Base-by-base conservation (phyloP, 2,797 vertebrate genomes). In the Phrynocephalus guinanensis region DNA sequence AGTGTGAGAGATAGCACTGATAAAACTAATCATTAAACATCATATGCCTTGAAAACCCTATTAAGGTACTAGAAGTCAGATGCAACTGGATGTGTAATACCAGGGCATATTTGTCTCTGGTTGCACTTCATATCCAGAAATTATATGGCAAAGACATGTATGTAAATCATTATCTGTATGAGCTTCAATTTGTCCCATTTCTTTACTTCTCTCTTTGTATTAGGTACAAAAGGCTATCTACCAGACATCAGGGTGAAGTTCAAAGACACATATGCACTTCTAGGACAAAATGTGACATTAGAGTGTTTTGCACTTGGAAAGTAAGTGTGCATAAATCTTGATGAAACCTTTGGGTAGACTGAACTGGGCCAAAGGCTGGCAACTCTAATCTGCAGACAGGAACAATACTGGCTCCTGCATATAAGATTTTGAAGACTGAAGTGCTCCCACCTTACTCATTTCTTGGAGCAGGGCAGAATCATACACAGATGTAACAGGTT, bases 301-400 rank as follows among this genome's bases (percentile, higher is more conserved):
- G 99, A 99, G 91, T 99, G 99, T 94, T 99, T 99, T 87, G 99
- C 99, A 70, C 97, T 99, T 95, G 99, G 99, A 86, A 99, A 99
- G 99, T 99, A 97, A 98, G 98, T 97, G 70, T 86, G 9, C 76
- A 92, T 95, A 90, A 88, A 70, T 52, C 71, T 38, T 26, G 26
- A 44, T 56, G 26, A 28, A 78, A 68, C 56, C 10, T 76, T 18
- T 75, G 8, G 7, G 10, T 71, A 16, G 75, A 28, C 86, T 67
- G 24, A 56, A 71, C 33, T 71, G 33, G 81, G 26, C 10, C 13
- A 56, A 26, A 20, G 28, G 6, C 56, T 78, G 30, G 6, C 38
- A 77, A 16, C 67, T 52, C 50, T 71, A 26, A n/a, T 78, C 48
- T 63, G 24, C 26, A 22, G 10, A 16, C 33, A 67, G 38, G 20